Evolutionary conservation across 2,797 vertebrate genomes (phyloP), one percentile per base, ranked within the genome.

Genomic region (Lepilemur septentrionalis): DNA sequence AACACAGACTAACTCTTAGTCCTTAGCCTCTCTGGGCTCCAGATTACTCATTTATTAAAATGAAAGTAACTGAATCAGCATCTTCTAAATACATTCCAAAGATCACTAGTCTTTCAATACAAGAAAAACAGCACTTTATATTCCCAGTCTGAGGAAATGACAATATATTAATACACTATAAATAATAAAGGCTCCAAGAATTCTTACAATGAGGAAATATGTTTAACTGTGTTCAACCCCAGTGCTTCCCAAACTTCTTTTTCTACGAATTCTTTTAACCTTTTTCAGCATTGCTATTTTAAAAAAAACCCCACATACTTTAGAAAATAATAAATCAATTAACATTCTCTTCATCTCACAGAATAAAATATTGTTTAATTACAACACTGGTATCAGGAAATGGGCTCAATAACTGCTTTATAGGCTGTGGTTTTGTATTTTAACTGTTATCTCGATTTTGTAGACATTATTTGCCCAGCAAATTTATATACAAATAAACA

Each of bases 31-130:
- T 67, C n/a, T 89, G 48, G 50, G 50, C 30, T 86, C 52, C 65
- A 80, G 23, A 96, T 75, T 55, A 63, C 41, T 67, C n/a, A 76
- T 73, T 73, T 73, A 63, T 57, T 89, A 67, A 85, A 96, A 85
- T 73, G 28, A 10, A 0, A 59, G 28, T 18, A 65, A 83, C 7
- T 23, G 7, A 73, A 82, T 79, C 38, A 59, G 61, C 30, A 76
- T 61, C 50, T 79, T 61, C 41, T 79, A 84, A 80, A 89, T 25
- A 91, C n/a, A 80, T 85, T 61, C n/a, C 67, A 94, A 93, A 91
- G 25, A 75, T 69, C 72, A 83, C 30, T 18, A 4, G 30, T 75
- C 59, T 91, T 96, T 80, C 38, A 91, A 50, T 59, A 76, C 35
- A 65, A 72, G 17, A 96, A 97, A 79, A 0, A 4, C 4, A 70